Percentiles rank a stretch among this genome's conserved stretches.
These are phyloP conservation scores for Bombus ignitus DNA, from an alignment of 1,140 invertebrate genomes.

Conservation along the genomic window DNA sequence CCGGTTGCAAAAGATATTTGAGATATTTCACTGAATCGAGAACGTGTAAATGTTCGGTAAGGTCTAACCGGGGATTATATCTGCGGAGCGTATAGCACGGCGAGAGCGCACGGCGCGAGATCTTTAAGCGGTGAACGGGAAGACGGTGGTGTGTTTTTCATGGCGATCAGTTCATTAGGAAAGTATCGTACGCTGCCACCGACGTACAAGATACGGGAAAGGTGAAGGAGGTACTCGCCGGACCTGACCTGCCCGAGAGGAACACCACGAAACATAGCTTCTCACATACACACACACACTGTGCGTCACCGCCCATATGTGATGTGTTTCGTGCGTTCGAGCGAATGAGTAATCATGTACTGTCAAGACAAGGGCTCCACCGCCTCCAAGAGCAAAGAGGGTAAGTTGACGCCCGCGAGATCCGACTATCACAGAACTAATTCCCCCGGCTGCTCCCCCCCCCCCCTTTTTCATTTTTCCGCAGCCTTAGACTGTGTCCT, in stretches of 20 bases:
- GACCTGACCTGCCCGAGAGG: constrained; percentile 57
- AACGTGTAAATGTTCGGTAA: constrained; percentile 5
- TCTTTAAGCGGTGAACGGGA: constrained; percentile 20
- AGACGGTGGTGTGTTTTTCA: constrained; percentile 38
- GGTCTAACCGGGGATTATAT: constrained; percentile 31
- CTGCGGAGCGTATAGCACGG: constrained; percentile 22
- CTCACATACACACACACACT: constrained; percentile 58
- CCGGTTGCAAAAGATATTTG: background rate
- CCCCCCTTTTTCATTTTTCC: constrained; percentile 21
- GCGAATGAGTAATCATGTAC: constrained; percentile 78
- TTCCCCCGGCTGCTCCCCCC: background rate
- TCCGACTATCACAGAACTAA: constrained; percentile 26
- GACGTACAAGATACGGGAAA: constrained; percentile 44
- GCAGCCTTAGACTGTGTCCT: constrained; percentile 20
- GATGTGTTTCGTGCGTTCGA: constrained; percentile 69
- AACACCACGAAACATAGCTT: constrained; percentile 39
- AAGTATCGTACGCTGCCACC: constrained; percentile 37
- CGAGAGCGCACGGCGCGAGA: constrained; percentile 12
- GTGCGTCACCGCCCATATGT: constrained; percentile 78
- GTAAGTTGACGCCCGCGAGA: constrained; percentile 66
- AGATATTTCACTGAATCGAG: background rate
- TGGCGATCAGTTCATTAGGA: constrained; percentile 39
- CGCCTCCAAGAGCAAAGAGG: constrained; percentile 75
- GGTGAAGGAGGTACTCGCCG: constrained; percentile 49
- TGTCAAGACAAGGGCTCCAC: constrained; percentile 76